A percentile compares a stretch with the other conserved stretches of the same genome.
phyloP scores from a whole-genome alignment of 2,888 invertebrate species.

The Hermaeophaga mercurialis region DNA sequence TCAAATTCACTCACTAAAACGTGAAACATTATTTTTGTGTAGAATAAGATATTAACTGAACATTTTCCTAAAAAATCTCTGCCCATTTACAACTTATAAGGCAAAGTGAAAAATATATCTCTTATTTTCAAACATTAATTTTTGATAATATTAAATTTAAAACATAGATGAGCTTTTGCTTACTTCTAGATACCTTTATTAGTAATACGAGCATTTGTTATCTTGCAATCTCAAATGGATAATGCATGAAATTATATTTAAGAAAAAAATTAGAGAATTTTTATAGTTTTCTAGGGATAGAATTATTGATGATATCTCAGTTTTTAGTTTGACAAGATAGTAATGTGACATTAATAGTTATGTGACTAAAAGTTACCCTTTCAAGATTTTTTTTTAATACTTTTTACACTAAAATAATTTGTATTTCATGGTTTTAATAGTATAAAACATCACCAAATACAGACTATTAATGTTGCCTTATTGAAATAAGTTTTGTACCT shows the following conservation, averaged over 20 bases:
- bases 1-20: too few relatives aligned
- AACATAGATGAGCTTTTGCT: slow-evolving; percentile 51
- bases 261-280: slow-evolving; percentile 42
- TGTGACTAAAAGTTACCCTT: background rate
- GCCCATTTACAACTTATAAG: slow-evolving; percentile 35
- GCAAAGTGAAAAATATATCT: slow-evolving; percentile 28
- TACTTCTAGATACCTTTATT: slow-evolving; percentile 45
- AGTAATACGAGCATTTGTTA: slow-evolving; percentile 53
- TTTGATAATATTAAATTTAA: slow-evolving; percentile 45
- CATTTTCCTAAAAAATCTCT: slow-evolving; percentile 35
- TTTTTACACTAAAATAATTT: too few relatives aligned
- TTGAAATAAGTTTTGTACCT: slow-evolving; percentile 48
- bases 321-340: slow-evolving; percentile 23
- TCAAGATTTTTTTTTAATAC: too few relatives aligned
- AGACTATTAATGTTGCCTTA: slow-evolving; percentile 14
- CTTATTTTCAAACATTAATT: slow-evolving; percentile 43
- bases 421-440: background rate
- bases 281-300: slow-evolving; percentile 41
- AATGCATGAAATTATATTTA: slow-evolving; percentile 47
- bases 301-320: slow-evolving; percentile 24
- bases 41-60: slow-evolving; percentile 6
- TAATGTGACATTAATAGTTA: slow-evolving; percentile 13
- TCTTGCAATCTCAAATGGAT: slow-evolving; percentile 52
- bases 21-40: background rate
- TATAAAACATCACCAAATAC: background rate